These are phyloP conservation scores for Pyrocephalus nanus DNA, from an alignment of 2,797 vertebrate genomes.

Conservation along the genomic window DNA sequence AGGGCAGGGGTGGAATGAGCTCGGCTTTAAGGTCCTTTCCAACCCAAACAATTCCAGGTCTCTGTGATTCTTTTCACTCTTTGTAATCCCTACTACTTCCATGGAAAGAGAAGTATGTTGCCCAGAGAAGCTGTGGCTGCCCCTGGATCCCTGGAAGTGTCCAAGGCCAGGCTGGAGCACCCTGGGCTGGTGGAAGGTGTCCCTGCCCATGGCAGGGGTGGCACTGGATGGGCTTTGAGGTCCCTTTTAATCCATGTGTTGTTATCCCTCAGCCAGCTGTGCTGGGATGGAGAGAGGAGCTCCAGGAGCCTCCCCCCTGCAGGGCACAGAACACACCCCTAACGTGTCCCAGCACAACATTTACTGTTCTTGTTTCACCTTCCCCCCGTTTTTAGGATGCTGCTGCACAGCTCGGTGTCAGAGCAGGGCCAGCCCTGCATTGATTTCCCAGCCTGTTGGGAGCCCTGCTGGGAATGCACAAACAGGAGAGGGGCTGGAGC, in stretches of 20 bases:
- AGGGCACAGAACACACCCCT: neutral
- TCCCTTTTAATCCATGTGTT: neutral
- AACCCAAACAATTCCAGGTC: neutral
- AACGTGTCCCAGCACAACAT: fast-evolving
- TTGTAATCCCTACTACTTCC: neutral
- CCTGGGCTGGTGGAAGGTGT: neutral
- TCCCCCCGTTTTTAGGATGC: neutral
- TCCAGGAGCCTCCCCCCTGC: fast-evolving
- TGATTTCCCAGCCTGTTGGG: neutral
- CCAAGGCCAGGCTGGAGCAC: neutral
- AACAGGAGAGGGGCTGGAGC: neutral
- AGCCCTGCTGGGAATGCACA: neutral
- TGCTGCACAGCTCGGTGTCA: fast-evolving
- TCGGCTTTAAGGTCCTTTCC: no score
- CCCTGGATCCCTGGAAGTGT: neutral
- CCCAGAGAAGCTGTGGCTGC: neutral
- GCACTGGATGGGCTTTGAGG: neutral
- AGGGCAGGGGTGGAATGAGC: neutral
- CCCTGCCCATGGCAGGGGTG: neutral
- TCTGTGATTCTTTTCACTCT: neutral
- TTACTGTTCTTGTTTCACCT: neutral
- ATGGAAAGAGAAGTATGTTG: no score
- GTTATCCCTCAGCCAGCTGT: neutral
- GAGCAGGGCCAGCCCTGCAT: fast-evolving
- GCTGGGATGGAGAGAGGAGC: neutral